Percentiles rank a stretch among this genome's conserved stretches.
These are phyloP conservation scores for Peromyscus leucopus DNA, from an alignment of 2,113 vertebrate species.

Conservation along the genomic window DNA sequence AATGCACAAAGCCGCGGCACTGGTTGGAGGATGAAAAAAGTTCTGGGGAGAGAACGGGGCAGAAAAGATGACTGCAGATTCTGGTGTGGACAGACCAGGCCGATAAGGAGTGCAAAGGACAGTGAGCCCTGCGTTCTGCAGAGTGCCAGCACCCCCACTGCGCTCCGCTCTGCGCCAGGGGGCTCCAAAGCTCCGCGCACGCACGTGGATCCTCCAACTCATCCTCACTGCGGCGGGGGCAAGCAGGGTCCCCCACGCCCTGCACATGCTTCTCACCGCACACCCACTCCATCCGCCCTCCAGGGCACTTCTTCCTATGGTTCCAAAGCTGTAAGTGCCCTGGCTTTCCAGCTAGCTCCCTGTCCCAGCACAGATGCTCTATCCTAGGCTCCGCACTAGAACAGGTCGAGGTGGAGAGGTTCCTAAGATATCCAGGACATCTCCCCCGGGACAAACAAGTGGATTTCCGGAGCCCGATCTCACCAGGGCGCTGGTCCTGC, in stretches of 20 bases:
- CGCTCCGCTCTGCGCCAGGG: slow-evolving; percentile 26
- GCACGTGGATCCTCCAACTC: not conserved
- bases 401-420: not conserved
- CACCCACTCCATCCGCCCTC: not conserved
- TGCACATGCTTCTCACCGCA: not conserved
- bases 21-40: slow-evolving; percentile 67
- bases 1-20: not conserved
- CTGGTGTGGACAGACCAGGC: not conserved
- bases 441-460: slow-evolving; percentile 18
- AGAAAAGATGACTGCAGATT: not conserved
- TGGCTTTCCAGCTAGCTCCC: not conserved
- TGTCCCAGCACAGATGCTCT: not conserved
- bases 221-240: not conserved
- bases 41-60: slow-evolving; percentile 54
- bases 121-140: not conserved
- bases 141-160: not conserved
- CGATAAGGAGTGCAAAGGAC: not conserved
- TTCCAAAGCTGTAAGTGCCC: not conserved
- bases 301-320: not conserved
- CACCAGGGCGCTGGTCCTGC: not conserved
- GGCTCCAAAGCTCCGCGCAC: slow-evolving; percentile 3
- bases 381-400: not conserved
- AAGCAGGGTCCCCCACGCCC: not conserved
- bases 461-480: not conserved
- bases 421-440: not conserved